Evolutionary conservation across 2,113 vertebrate genomes (phyloP).

Genomic region (Perca fluviatilis): DNA sequence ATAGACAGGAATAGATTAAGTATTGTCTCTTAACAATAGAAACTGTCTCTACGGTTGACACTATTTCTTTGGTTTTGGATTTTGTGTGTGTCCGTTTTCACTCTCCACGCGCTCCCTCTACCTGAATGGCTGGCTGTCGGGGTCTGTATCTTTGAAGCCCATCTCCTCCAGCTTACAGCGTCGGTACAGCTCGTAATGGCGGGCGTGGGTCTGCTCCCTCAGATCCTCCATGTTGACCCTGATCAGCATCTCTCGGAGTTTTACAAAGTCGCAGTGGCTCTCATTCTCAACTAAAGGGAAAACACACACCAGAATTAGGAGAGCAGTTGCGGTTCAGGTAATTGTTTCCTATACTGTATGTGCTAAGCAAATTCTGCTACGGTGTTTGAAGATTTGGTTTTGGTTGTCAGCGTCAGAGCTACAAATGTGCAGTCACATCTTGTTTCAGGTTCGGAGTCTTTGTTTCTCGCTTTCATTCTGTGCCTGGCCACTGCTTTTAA

Average conservation of each 20-base stretch:
- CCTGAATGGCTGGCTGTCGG: constrained; percentile 98
- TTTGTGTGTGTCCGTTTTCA: not conserved
- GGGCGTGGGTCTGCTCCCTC: constrained; percentile 95
- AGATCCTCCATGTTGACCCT: constrained; percentile 99
- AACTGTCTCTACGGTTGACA: constrained; percentile 5
- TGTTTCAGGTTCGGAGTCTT: not conserved
- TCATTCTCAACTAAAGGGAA: constrained; percentile 92
- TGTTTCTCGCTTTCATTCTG: constrained; percentile 14
- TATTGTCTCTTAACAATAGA: constrained; percentile 21
- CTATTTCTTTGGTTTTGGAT: not conserved
- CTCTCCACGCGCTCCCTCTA: constrained; percentile 44
- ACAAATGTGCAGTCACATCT: not conserved
- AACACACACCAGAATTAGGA: not conserved
- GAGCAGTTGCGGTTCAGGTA: not conserved
- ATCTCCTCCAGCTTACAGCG: constrained; percentile 98
- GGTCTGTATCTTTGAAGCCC: constrained; percentile 98
- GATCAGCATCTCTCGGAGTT: constrained; percentile 97
- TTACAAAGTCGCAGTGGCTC: constrained; percentile 97
- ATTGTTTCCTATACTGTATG: not conserved
- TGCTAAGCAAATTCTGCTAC: not conserved
- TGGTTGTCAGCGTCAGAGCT: not conserved
- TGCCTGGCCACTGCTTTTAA: constrained; percentile 1
- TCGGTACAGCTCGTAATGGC: constrained; percentile 97
- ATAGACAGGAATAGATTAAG: constrained; percentile 15
- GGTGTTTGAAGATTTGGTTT: not conserved